Percentiles rank a stretch among this genome's conserved stretches.
phyloP scores from a whole-genome alignment of 2,888 invertebrate genomes.

The Hirtodrosophila trivittata region DNA sequence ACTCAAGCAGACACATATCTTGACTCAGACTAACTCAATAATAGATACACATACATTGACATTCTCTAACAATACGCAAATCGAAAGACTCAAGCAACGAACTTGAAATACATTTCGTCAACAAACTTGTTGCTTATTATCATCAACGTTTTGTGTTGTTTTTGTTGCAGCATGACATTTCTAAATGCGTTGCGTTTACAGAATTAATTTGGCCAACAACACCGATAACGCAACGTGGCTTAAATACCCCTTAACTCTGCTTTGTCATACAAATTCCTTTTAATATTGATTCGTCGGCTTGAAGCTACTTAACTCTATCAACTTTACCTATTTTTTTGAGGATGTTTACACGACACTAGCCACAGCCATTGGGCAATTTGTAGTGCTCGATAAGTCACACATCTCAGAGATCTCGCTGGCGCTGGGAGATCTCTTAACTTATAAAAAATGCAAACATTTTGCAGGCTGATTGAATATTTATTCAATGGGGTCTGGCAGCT shows the following conservation, averaged over 20 bases:
- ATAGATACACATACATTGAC: constrained; percentile 15
- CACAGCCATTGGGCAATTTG: constrained; percentile 43
- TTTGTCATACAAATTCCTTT: too few species aligned
- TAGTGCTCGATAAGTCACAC: background rate
- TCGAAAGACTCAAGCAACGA: constrained; percentile 75
- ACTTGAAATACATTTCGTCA: constrained; percentile 75
- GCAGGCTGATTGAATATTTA: constrained; percentile 41
- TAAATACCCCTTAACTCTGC: too few species aligned
- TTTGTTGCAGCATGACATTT: constrained; percentile 58
- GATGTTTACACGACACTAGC: constrained; percentile 45
- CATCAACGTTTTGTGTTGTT: constrained; percentile 16
- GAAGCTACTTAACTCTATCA: too few species aligned
- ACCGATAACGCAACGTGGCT: constrained; percentile 18
- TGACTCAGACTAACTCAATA: constrained; percentile 68
- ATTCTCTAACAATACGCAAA: constrained; percentile 52
- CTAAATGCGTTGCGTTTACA: constrained; percentile 53
- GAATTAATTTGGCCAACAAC: constrained; percentile 53
- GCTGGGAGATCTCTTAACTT: constrained; percentile 12
- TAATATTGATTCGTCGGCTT: too few species aligned
- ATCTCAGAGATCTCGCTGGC: background rate
- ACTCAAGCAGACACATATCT: constrained; percentile 46
- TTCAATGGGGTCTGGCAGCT: constrained; percentile 29
- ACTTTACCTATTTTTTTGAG: constrained; percentile 17
- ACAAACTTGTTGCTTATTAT: constrained; percentile 26
- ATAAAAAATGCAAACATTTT: constrained; percentile 63